These are phyloP conservation scores for Pagetopsis macropterus DNA, from an alignment of 2,797 vertebrate species.

Conservation along the genomic window DNA sequence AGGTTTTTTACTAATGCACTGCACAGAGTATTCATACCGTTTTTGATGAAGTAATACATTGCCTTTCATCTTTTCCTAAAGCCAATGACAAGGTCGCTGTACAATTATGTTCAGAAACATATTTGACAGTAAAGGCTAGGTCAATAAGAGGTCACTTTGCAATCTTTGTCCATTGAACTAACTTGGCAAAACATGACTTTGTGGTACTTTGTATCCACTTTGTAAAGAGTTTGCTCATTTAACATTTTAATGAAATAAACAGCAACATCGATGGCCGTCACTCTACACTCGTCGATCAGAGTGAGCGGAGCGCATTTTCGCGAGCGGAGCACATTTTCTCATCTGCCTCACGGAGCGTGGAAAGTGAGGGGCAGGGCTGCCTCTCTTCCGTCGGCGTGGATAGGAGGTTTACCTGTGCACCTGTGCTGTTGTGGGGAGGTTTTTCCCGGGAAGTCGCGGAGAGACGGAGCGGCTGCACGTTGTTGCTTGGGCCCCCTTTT, in stretches of 20 bases:
- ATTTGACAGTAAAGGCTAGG: neutral
- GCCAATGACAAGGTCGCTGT: conserved; percentile 27
- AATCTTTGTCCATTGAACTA: conserved; percentile 12
- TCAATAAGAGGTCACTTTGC: conserved; percentile 2
- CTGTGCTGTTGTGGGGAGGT: too few species aligned
- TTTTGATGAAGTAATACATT: conserved; percentile 38
- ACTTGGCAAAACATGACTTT: neutral
- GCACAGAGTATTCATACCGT: conserved; percentile 15
- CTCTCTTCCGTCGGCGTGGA: too few species aligned
- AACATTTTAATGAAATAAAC: conserved; percentile 28
- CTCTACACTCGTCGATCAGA: too few species aligned
- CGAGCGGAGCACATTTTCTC: too few species aligned
- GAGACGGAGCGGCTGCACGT: too few species aligned
- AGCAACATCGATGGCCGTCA: conserved; percentile 12
- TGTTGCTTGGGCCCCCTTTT: too few species aligned
- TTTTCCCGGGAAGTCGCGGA: too few species aligned
- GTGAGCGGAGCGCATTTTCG: too few species aligned
- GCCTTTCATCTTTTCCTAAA: conserved; percentile 30
- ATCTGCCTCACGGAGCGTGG: too few species aligned
- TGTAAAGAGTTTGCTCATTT: neutral
- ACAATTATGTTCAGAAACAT: conserved; percentile 4
- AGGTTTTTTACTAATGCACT: conserved; percentile 20
- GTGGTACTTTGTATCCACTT: neutral
- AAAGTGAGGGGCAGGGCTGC: too few species aligned
- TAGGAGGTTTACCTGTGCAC: too few species aligned